Percentiles rank a stretch among this genome's conserved stretches.
Evolutionary conservation across 2,797 vertebrate species (phyloP).

Genomic region (Malurus leucopterus): DNA sequence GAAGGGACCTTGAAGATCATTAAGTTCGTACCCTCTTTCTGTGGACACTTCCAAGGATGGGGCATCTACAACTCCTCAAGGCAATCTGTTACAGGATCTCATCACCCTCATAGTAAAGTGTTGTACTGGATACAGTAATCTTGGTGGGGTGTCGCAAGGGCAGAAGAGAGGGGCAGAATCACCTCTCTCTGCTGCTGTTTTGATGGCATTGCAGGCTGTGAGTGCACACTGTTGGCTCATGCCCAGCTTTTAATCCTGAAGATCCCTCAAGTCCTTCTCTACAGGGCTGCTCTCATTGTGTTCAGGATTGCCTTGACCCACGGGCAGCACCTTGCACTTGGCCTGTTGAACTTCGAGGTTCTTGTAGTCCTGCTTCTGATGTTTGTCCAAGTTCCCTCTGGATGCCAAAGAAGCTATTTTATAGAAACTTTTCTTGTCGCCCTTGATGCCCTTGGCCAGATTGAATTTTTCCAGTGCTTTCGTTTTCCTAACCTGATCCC

Average conservation of each 20-base stretch:
- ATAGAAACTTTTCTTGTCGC: neutral
- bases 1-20: neutral
- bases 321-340: neutral
- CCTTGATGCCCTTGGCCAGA: neutral
- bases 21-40: neutral
- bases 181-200: neutral
- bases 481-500: neutral
- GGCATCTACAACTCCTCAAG: neutral
- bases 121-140: neutral
- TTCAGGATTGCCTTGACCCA: fast-evolving
- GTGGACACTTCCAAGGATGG: neutral
- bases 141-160: neutral
- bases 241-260: neutral
- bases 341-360: neutral
- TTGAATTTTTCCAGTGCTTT: neutral
- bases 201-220: neutral
- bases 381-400: neutral
- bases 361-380: fast-evolving
- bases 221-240: neutral
- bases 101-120: neutral
- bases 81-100: neutral
- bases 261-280: neutral
- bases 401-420: neutral
- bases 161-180: neutral
- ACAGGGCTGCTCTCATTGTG: neutral